Conservation (phyloP, 2,797 vertebrate genomes). For the Aeoliscus strigatus region DNA sequence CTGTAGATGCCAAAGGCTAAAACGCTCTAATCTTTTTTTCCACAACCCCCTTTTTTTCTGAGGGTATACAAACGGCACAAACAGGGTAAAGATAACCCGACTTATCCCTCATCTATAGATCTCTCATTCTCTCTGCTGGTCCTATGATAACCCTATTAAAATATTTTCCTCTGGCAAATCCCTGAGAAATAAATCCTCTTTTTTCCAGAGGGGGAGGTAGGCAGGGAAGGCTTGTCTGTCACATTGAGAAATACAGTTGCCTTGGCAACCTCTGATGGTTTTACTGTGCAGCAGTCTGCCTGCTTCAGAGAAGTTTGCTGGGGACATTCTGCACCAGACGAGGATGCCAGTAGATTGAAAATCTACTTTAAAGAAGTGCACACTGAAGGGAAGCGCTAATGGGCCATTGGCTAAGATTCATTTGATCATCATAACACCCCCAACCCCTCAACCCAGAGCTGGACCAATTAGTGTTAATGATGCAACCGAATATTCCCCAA, state of each 20-base stretch:
- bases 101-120: conserved; percentile 59
- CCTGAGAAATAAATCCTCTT: conserved; percentile 65
- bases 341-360: conserved; percentile 33
- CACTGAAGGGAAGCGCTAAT: conserved; percentile 7
- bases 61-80: conserved; percentile 45
- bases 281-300: conserved; percentile 57
- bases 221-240: conserved; percentile 49
- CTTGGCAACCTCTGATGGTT: conserved; percentile 67
- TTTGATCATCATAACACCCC: not conserved
- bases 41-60: conserved; percentile 25
- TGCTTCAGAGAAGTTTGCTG: conserved; percentile 47
- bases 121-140: conserved; percentile 26
- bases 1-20: conserved; percentile 57
- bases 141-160: conserved; percentile 62
- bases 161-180: conserved; percentile 64
- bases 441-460: too few species aligned
- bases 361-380: conserved; percentile 24
- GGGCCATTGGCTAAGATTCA: conserved; percentile 11
- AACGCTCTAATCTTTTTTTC: conserved; percentile 54
- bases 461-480: too few species aligned
- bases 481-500: too few species aligned
- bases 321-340: conserved; percentile 31
- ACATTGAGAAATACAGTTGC: conserved; percentile 67
- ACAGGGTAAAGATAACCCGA: conserved; percentile 47
- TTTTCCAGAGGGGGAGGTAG: conserved; percentile 19